Base-by-base conservation (phyloP, 2,888 invertebrate genomes). In the Urechis unicinctus region DNA sequence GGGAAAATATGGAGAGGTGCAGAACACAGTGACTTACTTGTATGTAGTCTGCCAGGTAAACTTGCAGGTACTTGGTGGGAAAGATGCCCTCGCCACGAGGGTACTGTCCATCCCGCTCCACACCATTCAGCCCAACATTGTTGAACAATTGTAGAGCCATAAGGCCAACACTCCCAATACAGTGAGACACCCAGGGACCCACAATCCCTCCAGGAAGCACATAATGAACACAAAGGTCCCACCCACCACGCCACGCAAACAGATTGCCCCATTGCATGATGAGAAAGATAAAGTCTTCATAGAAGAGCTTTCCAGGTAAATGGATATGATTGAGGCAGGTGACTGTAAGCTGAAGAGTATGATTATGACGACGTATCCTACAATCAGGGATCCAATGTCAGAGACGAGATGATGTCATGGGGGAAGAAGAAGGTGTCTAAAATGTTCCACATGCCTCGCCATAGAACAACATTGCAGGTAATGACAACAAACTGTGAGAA, bases 401-500 rank as follows among this genome's bases (percentile, higher is more conserved):
- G n/a, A n/a, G n/a, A n/a, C n/a, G n/a, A n/a, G n/a, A n/a, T n/a
- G n/a, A n/a, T n/a, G n/a, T n/a, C n/a, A n/a, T n/a, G n/a, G n/a
- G 63, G 57, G 41, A 60, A 59, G 28, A 65, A 49, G 42, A 56
- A 57, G 13, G 55, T 49, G 48, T 65, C 65, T 6, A 54, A 43
- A 5, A 62, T 28, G 47, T 62, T 60, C 65, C 65, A 65, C 36
- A 65, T 48, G n/a, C 62, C 61, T 13, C 65, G 53, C 65, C 65
- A 65, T 9, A 63, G 50, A 24, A 44, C 50, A 46, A 65, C 56
- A 47, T 50, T 54, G 24, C 50, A 45, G 24, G 59, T 53, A 4
- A 65, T 59, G 17, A 65, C 45, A 41, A 62, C 54, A 41, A 62
- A 62, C 58, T 65, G 65, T 2, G 59, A 57, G 57, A 62, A 63